Base-by-base conservation (phyloP, 2,888 invertebrate genomes). In the Labia minor region DNA sequence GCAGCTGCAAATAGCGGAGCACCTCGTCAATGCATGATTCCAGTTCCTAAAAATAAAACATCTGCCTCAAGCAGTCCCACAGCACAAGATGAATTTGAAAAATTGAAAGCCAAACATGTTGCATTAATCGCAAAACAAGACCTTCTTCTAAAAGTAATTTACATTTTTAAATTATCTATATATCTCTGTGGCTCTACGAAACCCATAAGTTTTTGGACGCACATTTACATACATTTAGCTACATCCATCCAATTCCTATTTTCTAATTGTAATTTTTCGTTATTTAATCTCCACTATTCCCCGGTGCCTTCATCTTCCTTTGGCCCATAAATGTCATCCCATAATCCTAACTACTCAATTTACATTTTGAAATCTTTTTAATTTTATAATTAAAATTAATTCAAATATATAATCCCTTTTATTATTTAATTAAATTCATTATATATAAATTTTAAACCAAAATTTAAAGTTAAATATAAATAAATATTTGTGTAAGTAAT, bases 101-200 rank as follows among this genome's bases (percentile, higher is more conserved):
- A 86, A 75, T 83, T 86, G 74, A 83, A 85, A 69, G 85, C 88
- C 72, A 90, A 90, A 77, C 83, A 90, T 64, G 87, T 89, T 74
- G 84, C 86, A 49, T 82, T 95, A 68, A 90, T 94, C 14, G 89
- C 89, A 74, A 95, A 96, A 77, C 97, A 98, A 76, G 95, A 97
- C 74, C 92, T 95, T 75, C 81, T 97, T 19, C 79, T 97, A 33
- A 82, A 94, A 77, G 84, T 85, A 77, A 78, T 69, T 70, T 68
- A 70, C 61, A 16, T n/a, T n/a, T n/a, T n/a, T n/a, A n/a, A n/a
- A n/a, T n/a, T n/a, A n/a, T n/a, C n/a, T n/a, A n/a, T n/a, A n/a
- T n/a, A n/a, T n/a, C n/a, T n/a, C n/a, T n/a, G n/a, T n/a, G n/a
- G n/a, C n/a, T n/a, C n/a, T n/a, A n/a, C n/a, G n/a, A n/a, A n/a